Base-by-base conservation (phyloP, 1,140 invertebrate species). In the Drosophila takahashii region DNA sequence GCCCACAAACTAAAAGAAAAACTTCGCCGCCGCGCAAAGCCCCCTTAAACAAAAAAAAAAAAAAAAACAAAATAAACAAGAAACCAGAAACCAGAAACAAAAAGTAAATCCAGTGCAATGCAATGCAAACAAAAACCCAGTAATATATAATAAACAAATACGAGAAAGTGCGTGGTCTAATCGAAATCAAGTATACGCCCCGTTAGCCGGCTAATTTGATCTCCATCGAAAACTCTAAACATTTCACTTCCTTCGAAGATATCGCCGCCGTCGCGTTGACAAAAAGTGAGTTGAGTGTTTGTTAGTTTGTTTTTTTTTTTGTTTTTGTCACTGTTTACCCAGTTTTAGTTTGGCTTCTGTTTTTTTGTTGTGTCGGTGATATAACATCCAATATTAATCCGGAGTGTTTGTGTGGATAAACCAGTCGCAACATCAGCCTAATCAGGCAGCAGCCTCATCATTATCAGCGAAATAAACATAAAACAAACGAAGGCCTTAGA, bases 161-260 rank as follows among this genome's bases (percentile, higher is more conserved):
- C 59, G 61, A 32, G 39, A 74, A 64, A 78, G 76, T 70, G 75
- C 58, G 70, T 60, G 78, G 47, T 51, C 75, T 66, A 79, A 79
- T 79, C 79, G 71, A 79, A 54, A 81, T 79, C 79, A 65, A 72
- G 77, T 76, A 79, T 81, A 79, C 77, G 77, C 50, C 73, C 18
- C 52, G 37, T 56, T 26, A 8, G 59, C 59, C 66, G 18, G 34
- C 36, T 18, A 61, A 47, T 44, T 50, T 58, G 22, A 22, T 22
- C 22, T 22, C 1, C 50, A 48, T 0, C 7, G 6, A 7, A 34
- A 47, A 36, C 54, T 51, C 16, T 37, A 42, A 51, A 51, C 27
- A 50, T 34, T 13, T 45, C 22, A 22, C 3, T 6, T 29, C 18
- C 0, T 44, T 26, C 48, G 47, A 16, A 32, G 27, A 32, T 32